Conservation (phyloP, 2,797 vertebrate species). For the Ctenopoma kingsleyae region DNA sequence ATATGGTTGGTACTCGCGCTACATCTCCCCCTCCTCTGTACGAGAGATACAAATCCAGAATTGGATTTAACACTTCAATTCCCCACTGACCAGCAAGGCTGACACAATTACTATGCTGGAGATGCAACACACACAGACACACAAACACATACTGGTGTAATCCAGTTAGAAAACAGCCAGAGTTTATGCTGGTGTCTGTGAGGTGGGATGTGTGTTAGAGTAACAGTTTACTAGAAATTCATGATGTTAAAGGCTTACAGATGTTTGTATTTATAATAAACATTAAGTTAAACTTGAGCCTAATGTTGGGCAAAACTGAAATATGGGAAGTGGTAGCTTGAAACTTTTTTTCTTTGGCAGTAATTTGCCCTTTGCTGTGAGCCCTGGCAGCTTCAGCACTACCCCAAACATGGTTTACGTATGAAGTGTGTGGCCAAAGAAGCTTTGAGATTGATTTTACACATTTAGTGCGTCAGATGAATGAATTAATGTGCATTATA, state of each 20-base stretch:
- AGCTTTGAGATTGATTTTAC: no score
- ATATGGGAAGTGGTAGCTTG: neutral
- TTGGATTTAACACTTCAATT: slow-evolving; percentile 88
- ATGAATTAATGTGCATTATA: neutral
- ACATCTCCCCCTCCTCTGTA: slow-evolving; percentile 72
- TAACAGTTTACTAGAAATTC: slow-evolving; percentile 45
- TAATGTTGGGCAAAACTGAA: slow-evolving; percentile 1
- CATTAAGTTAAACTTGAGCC: slow-evolving; percentile 21
- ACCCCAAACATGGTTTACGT: no score
- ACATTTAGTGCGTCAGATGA: no score
- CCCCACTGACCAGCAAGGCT: slow-evolving; percentile 83
- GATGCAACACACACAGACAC: slow-evolving; percentile 64
- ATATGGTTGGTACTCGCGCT: slow-evolving; percentile 84
- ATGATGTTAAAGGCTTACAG: slow-evolving; percentile 42
- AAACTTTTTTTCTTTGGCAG: neutral
- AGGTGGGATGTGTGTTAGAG: slow-evolving; percentile 26
- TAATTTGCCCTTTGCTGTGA: neutral
- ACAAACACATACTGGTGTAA: slow-evolving; percentile 56
- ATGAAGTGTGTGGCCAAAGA: no score
- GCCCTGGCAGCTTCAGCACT: neutral
- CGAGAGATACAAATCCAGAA: slow-evolving; percentile 84
- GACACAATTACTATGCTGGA: slow-evolving; percentile 83
- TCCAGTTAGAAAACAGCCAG: slow-evolving; percentile 75
- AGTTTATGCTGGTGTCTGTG: slow-evolving; percentile 50
- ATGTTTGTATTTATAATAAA: slow-evolving; percentile 21